Base-by-base conservation (phyloP, 2,113 vertebrate genomes). In the Gambusia holbrooki region DNA sequence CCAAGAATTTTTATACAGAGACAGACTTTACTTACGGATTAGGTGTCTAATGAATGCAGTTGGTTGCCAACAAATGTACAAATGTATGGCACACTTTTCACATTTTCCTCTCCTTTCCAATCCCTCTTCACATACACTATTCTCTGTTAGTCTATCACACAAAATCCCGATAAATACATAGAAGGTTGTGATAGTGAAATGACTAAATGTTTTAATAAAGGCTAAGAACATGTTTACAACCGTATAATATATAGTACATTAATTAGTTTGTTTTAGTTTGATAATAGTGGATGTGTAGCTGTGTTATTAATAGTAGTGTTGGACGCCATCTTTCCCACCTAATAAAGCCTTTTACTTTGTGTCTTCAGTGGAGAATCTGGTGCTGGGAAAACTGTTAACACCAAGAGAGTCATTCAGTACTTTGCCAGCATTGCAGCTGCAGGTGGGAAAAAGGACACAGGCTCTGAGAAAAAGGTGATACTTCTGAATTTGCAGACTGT, bases 371-470 rank as follows among this genome's bases (percentile, higher is more conserved):
- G 97, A 95, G 97, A 97, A 96, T 98, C 97, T 14, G 97, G 97
- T 66, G 96, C 96, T 0, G 97, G 97, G 81, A 97, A 97, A 93
- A 97, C 97, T 69, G 97, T 98, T 58, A 97, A 97, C 93, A 97
- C 96, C 10, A 97, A 97, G 83, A 93, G 96, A 79, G 96, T 97
- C 76, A 97, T 97, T 86, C 97, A 97, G 63, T 98, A 98, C 87
- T 98, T 98, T 62, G 97, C 97, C 85, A 96, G 95, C 84, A 97
- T 98, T 1, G 96, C 96, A 9, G 95, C 96, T 74, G 95, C 27
- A 80, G 81, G 87, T 3, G 96, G 96, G 64, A 97, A 97, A 90
- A 97, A 97, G 84, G 96, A 97, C 0, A 71, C 15, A 1, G 66
- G 90, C n/a, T 89, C 83, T 14, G 93, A 95, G 6, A 95, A 94